Percentiles rank a stretch among this genome's conserved stretches.
These are phyloP conservation scores for Heliothis virescens DNA, from an alignment of 1,140 invertebrate genomes.

Conservation along the genomic window DNA sequence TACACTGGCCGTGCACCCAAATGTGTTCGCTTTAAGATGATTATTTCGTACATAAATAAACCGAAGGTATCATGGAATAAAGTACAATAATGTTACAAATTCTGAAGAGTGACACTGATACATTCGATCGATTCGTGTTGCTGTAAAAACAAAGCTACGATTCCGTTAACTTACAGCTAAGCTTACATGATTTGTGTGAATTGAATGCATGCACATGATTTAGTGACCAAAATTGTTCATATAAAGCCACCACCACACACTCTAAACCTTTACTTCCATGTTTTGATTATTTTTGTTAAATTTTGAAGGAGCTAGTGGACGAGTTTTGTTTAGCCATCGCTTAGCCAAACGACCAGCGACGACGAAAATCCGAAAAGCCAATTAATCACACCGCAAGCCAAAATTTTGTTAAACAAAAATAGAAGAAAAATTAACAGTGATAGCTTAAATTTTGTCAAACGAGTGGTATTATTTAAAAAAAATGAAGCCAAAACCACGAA, in stretches of 20 bases:
- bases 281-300: conserved; percentile 78
- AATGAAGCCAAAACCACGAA: conserved; percentile 86
- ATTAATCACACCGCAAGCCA: conserved; percentile 86
- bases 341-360: conserved; percentile 53
- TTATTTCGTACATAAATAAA: conserved; percentile 55
- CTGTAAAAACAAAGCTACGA: conserved; percentile 73
- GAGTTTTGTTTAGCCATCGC: conserved; percentile 62
- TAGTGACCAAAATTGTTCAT: conserved; percentile 73
- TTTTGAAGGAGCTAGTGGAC: conserved; percentile 77
- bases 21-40: conserved; percentile 57
- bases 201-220: conserved; percentile 81
- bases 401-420: conserved; percentile 82
- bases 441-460: conserved; percentile 83
- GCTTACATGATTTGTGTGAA: conserved; percentile 81
- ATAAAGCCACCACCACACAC: conserved; percentile 86
- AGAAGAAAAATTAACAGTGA: conserved; percentile 82
- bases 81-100: not conserved
- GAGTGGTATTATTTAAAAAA: conserved; percentile 82
- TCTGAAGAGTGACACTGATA: conserved; percentile 27
- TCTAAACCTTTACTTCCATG: conserved; percentile 85
- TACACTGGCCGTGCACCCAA: conserved; percentile 76
- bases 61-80: conserved; percentile 51
- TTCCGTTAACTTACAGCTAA: conserved; percentile 75
- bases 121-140: conserved; percentile 56
- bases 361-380: conserved; percentile 72